Evolutionary conservation across 2,797 vertebrate species (phyloP), one percentile per base, ranked within the genome.

Genomic region (Macroramphosus scolopax): DNA sequence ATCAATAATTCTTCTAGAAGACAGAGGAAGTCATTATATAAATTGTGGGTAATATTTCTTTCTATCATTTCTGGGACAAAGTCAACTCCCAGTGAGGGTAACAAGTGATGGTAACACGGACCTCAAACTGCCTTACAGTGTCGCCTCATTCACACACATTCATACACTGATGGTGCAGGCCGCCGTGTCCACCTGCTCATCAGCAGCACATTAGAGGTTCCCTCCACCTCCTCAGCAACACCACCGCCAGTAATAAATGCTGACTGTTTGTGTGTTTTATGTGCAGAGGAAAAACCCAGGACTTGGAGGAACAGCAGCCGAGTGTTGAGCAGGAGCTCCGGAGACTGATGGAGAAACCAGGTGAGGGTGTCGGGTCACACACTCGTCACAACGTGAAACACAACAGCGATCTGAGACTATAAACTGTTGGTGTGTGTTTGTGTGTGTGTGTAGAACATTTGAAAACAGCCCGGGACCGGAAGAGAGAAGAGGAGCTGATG

Each of bases 301-400:
- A 82, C 29, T 81, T 97, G 79, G 93, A 94, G 67, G 89, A 93
- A 40, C 77, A 89, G 80, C 94, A 96, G 81, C 88, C 89, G 44
- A 90, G 77, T 45, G 89, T 96, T 0, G 92, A 93, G 50, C 84
- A 18, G 0, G 90, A 94, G 56, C 85, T 97, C n/a, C 78, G 94
- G 54, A 83, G 28, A 37, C 88, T 97, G 31, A 89, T 95, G 78
- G 88, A 44, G 6, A 94, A 89, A 69, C 87, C 92, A 7, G 92
- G 95, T 96, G 65, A 76, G 58, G n/a, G 0, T 15, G 15, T 33
- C 1, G 0, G 3, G 12, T 6, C 0, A n/a, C n/a, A n/a, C n/a
- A n/a, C n/a, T n/a, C n/a, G 10, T 7, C 17, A 32, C 7, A 29
- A 8, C 11, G 16, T 10, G 11, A 13, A 17, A 24, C 8, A 0